Conservation (phyloP, 2,888 invertebrate genomes). For the Andricus quercusramuli region DNA sequence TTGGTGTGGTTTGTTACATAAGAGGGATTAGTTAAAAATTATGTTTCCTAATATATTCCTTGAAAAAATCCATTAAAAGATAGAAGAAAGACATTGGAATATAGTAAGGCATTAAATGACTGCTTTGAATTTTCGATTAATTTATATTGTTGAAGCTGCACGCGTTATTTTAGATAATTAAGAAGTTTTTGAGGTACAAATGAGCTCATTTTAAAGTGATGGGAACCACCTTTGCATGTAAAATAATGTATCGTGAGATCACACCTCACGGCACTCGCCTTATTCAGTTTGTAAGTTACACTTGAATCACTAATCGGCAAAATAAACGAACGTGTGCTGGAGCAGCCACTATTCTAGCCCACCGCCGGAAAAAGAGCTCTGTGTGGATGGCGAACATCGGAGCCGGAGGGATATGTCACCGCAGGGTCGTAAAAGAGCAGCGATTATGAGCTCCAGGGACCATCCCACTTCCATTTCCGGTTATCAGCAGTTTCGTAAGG, state of each 20-base stretch:
- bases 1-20: no score
- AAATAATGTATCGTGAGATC: conserved; percentile 37
- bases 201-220: conserved; percentile 45
- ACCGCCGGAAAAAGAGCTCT: conserved; percentile 80
- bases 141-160: not conserved
- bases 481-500: conserved; percentile 78
- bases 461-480: conserved; percentile 75
- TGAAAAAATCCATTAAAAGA: no score
- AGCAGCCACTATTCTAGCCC: conserved; percentile 78
- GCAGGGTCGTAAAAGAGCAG: conserved; percentile 85
- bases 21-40: no score
- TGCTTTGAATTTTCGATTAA: not conserved
- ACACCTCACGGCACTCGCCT: conserved; percentile 65
- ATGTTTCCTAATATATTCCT: no score
- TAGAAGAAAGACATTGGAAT: no score
- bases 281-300: conserved; percentile 63
- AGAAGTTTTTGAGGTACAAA: not conserved
- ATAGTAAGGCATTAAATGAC: not conserved
- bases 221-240: conserved; percentile 61
- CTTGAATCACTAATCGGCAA: conserved; percentile 66
- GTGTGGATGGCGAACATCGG: conserved; percentile 83
- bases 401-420: conserved; percentile 93
- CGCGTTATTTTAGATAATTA: not conserved
- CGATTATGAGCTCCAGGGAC: conserved; percentile 84
- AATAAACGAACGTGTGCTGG: conserved; percentile 63